These are phyloP conservation scores for Hippoglossus hippoglossus DNA, from an alignment of 2,797 vertebrate species.

Conservation along the genomic window DNA sequence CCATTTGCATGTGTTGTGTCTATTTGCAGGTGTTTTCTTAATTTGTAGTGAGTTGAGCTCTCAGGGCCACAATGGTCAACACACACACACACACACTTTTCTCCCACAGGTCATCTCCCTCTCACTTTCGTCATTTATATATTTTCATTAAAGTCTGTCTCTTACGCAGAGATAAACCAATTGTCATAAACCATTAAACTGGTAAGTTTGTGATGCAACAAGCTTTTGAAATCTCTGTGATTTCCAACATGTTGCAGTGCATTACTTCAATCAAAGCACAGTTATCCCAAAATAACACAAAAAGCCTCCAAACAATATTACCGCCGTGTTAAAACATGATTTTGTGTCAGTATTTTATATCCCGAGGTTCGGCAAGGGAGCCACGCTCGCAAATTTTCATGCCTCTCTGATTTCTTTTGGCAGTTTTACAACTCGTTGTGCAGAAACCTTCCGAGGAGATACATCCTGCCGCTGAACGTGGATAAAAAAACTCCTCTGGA, in stretches of 20 bases:
- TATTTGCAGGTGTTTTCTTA: too few species aligned
- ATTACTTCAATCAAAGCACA: conserved; percentile 30
- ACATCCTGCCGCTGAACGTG: conserved; percentile 89
- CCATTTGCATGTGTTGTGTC: too few species aligned
- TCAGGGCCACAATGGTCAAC: too few species aligned
- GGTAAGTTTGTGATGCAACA: conserved; percentile 5
- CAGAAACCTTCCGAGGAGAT: conserved; percentile 89
- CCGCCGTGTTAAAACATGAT: not conserved
- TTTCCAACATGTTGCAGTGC: conserved; percentile 11
- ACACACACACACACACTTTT: too few species aligned
- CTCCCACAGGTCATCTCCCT: too few species aligned
- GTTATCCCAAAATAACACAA: not conserved
- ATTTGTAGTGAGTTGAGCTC: too few species aligned
- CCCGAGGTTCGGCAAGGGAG: conserved; percentile 26
- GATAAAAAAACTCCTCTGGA: conserved; percentile 76
- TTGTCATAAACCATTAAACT: not conserved
- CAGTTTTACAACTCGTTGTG: conserved; percentile 85
- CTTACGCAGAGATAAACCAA: not conserved
- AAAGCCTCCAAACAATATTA: not conserved
- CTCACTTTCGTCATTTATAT: too few species aligned
- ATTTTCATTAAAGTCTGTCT: too few species aligned
- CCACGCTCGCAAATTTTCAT: conserved; percentile 10
- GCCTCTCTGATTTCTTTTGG: conserved; percentile 50
- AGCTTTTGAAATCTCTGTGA: conserved; percentile 20
- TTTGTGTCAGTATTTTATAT: conserved; percentile 20